Conservation (phyloP, 2,888 invertebrate genomes). For the Parthenolecanium corni region DNA sequence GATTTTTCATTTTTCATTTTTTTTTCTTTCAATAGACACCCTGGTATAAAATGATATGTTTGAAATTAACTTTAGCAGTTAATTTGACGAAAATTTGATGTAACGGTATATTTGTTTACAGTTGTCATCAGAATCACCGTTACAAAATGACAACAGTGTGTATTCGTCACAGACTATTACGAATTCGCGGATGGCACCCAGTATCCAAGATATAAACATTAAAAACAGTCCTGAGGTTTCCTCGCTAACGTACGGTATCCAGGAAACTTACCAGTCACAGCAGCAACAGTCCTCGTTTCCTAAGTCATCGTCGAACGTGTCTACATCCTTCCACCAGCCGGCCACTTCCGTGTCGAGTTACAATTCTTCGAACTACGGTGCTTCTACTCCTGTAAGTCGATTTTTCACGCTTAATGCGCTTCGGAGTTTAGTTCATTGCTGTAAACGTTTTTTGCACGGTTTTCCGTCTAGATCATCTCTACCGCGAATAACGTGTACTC, state of each 20-base stretch:
- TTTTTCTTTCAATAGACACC: too few relatives aligned
- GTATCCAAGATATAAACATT: conserved; percentile 14
- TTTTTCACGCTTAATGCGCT: background rate
- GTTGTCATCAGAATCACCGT: conserved; percentile 10
- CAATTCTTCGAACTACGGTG: conserved; percentile 3
- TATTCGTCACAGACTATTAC: conserved; percentile 22
- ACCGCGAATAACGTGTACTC: conserved; percentile 14
- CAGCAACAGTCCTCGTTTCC: conserved; percentile 14
- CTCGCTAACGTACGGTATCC: conserved; percentile 18
- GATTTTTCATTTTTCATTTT: too few relatives aligned
- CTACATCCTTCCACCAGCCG: conserved; percentile 8
- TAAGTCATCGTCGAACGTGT: conserved; percentile 13
- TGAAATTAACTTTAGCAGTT: too few relatives aligned
- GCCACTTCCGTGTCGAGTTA: background rate
- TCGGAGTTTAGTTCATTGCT: background rate
- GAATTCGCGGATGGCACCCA: conserved; percentile 18
- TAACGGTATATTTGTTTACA: background rate
- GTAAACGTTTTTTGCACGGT: background rate
- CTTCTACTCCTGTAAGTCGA: conserved; percentile 11
- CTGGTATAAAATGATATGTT: too few relatives aligned
- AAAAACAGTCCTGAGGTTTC: conserved; percentile 12
- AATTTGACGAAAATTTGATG: too few relatives aligned
- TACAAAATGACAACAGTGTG: conserved; percentile 21
- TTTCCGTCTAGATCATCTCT: conserved; percentile 1
- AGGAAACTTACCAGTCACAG: conserved; percentile 18